A percentile compares a stretch with the other conserved stretches of the same genome.
Conservation (phyloP, 2,888 invertebrate species). For the Aelia acuminata region DNA sequence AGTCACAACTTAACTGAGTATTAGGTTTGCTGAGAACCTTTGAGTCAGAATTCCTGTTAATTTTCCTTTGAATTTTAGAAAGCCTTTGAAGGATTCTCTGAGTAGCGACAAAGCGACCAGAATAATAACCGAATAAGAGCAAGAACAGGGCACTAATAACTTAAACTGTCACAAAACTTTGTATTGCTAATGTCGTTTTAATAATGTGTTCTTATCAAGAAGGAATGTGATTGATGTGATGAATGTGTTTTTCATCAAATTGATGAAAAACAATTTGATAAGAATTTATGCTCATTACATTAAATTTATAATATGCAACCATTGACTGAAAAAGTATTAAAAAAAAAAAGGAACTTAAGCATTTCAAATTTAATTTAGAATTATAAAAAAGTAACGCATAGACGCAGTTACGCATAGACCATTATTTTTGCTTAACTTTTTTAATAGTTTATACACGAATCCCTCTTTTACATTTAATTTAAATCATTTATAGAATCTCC, state of each 20-base stretch:
- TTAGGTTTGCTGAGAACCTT: background rate
- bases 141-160: background rate
- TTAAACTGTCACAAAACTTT: background rate
- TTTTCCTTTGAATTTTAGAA: conserved; percentile 20
- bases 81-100: background rate
- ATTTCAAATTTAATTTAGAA: no score
- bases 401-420: no score
- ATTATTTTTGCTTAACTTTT: no score
- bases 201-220: background rate
- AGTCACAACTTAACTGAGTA: background rate
- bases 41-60: background rate
- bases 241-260: no score
- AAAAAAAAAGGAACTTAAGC: no score
- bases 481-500: background rate
- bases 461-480: background rate
- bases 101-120: background rate
- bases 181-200: background rate
- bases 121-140: conserved; percentile 5
- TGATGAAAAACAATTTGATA: no score
- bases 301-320: no score
- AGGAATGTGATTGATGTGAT: no score
- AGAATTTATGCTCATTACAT: no score
- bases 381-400: no score
- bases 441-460: no score
- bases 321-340: no score